Evolutionary conservation across 2,113 vertebrate genomes (phyloP).

Genomic region (Pardalotus punctatus): DNA sequence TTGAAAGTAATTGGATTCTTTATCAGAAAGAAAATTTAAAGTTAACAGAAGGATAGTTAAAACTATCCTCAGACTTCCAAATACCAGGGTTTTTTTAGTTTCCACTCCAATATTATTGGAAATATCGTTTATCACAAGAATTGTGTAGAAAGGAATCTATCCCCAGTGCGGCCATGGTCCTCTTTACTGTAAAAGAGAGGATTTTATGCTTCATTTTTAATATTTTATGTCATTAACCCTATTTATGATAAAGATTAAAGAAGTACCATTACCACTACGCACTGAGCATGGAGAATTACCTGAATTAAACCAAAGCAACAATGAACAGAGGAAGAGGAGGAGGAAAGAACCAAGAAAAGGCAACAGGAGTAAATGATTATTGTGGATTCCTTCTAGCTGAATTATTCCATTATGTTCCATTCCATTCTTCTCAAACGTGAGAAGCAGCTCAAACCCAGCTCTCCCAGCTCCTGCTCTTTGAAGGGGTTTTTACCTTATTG

Average conservation of each 20-base stretch:
- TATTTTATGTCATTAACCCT: background rate
- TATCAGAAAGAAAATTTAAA: background rate
- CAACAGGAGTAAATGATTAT: accelerated
- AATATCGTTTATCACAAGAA: background rate
- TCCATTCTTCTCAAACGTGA: accelerated
- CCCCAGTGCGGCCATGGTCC: background rate
- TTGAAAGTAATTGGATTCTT: background rate
- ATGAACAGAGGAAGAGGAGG: background rate
- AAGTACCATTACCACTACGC: background rate
- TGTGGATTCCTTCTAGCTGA: background rate
- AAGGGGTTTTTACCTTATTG: background rate
- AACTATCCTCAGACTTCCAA: background rate
- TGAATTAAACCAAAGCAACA: background rate
- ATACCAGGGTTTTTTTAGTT: background rate
- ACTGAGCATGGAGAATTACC: background rate
- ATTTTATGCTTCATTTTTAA: too few species aligned
- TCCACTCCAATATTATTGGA: background rate
- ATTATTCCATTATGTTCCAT: background rate
- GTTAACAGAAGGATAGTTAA: background rate
- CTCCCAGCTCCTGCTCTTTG: background rate
- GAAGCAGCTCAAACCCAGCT: background rate
- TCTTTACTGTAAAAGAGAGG: background rate
- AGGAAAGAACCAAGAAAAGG: background rate
- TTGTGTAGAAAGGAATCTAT: background rate
- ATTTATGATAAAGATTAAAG: background rate